Percentiles rank a stretch among this genome's conserved stretches.
These are phyloP conservation scores for Steinernema feltiae DNA, from an alignment of 1,140 invertebrate species.

Conservation along the genomic window DNA sequence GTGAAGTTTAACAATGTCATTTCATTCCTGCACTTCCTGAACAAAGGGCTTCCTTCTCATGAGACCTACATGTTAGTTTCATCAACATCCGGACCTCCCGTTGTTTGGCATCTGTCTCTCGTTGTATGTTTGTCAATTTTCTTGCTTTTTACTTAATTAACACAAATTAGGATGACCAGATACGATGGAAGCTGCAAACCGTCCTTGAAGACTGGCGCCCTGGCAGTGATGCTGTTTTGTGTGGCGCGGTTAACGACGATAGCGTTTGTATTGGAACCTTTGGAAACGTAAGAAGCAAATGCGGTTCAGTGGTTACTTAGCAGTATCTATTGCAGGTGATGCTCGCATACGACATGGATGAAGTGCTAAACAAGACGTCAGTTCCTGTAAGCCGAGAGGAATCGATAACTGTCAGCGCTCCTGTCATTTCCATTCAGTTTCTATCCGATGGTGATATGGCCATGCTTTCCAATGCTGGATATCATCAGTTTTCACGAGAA, in stretches of 20 bases:
- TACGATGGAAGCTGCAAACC: slow-evolving; percentile 34
- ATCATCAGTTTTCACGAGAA: slow-evolving; percentile 18
- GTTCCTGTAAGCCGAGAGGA: slow-evolving; percentile 17
- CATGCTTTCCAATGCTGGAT: slow-evolving; percentile 21
- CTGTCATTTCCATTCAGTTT: slow-evolving; percentile 38
- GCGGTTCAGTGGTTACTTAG: too few relatives aligned
- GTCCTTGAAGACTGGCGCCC: slow-evolving; percentile 37
- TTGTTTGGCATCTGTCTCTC: slow-evolving; percentile 36
- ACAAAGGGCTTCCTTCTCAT: slow-evolving; percentile 27
- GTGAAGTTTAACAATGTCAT: slow-evolving; percentile 43
- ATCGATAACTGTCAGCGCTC: slow-evolving; percentile 37
- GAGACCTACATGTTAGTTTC: slow-evolving; percentile 42
- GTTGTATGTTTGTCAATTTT: slow-evolving; percentile 21
- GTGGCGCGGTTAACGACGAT: slow-evolving; percentile 23
- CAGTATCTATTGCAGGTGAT: slow-evolving; percentile 34
- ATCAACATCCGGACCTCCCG: slow-evolving; percentile 43
- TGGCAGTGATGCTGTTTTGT: slow-evolving; percentile 34
- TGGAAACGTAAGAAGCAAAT: slow-evolving; percentile 32
- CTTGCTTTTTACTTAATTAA: not conserved
- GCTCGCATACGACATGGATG: slow-evolving; percentile 35
- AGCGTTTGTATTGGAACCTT: slow-evolving; percentile 48
- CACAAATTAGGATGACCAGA: slow-evolving; percentile 13
- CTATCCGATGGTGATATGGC: slow-evolving; percentile 32
- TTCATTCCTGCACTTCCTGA: slow-evolving; percentile 35
- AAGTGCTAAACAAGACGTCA: slow-evolving; percentile 20